Evolutionary conservation across 2,797 vertebrate species (phyloP).

Genomic region (Galagoides demidoff): DNA sequence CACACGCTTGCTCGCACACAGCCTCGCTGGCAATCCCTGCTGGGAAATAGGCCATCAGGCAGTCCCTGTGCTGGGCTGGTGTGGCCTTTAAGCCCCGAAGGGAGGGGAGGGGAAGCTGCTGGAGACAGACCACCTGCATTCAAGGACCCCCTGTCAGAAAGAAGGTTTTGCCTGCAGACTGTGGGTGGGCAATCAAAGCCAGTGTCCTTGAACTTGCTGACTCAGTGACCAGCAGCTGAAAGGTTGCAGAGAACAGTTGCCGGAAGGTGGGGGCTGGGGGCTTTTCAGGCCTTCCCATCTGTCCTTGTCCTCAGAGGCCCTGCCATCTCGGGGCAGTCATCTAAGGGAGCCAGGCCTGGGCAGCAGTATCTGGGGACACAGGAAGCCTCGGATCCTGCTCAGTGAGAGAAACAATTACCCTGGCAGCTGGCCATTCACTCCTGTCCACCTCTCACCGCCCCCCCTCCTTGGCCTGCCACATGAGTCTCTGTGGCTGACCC

Average conservation of each 20-base stretch:
- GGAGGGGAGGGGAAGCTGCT: not conserved
- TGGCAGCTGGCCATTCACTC: constrained; percentile 27
- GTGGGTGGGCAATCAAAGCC: constrained; percentile 38
- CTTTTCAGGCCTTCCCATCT: not conserved
- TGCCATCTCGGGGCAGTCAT: not conserved
- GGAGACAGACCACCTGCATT: constrained; percentile 15
- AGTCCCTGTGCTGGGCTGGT: not conserved
- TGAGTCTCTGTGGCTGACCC: constrained; percentile 49
- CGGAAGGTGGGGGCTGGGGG: not conserved
- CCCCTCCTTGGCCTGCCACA: constrained; percentile 39
- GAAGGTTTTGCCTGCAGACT: not conserved
- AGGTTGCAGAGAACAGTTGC: not conserved
- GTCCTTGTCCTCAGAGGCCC: not conserved
- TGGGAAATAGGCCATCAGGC: constrained; percentile 36
- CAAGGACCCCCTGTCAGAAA: constrained; percentile 1
- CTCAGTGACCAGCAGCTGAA: constrained; percentile 2
- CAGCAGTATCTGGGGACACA: constrained; percentile 2
- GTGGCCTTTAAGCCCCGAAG: not conserved
- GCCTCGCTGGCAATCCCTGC: not conserved
- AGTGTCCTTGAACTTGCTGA: constrained; percentile 59
- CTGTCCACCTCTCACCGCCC: constrained; percentile 14
- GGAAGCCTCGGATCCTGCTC: constrained; percentile 35
- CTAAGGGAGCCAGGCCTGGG: not conserved
- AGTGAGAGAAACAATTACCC: not conserved
- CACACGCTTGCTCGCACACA: not conserved